Base-by-base conservation (phyloP, 2,113 vertebrate genomes). In the Rhea americana region DNA sequence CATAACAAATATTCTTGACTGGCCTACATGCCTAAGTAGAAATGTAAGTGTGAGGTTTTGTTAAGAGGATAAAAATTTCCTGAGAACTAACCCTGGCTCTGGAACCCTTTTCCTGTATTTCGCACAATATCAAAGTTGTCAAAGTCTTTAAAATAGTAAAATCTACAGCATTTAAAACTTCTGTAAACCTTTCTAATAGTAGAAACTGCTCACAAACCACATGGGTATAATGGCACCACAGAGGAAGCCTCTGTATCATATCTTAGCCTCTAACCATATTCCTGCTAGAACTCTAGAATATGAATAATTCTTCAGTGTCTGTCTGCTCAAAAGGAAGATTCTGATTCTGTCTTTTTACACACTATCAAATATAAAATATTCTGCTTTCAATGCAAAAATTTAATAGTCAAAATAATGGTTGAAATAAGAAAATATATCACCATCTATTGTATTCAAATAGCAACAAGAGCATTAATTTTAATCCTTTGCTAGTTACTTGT, bases 381-480 rank as follows among this genome's bases (percentile, higher is more conserved):
- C 73, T 79, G 47, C 58, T 96, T 94, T 94, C 85, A 82, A 95
- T 96, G 48, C 94, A 96, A 96, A 94, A 78, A 67, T 66, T 94
- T 92, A 94, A 95, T 11, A 21, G 84, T 79, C 56, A 89, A 93
- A 92, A 75, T 55, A 35, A 35, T 47, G 41, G 50, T 79, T 79
- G 77, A 96, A 94, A 91, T 90, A 82, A 53, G 50, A 94, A 95
- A 96, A 95, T 89, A 93, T 91, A 94, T 80, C 82, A n/a, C 30
- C 16, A 94, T 92, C 19, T 85, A 30, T 74, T 70, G 82, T 67
- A 58, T 91, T 80, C 58, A 79, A 90, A 87, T 53, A 92, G 59
- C 70, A 87, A 63, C 50, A 78, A 82, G 92, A 71, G 39, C 39
- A 91, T 75, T 91, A 30, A 88, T 94, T 93, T 94, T 61, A 87